Base-by-base conservation (phyloP, 2,888 invertebrate genomes). In the Dorcus hopei region DNA sequence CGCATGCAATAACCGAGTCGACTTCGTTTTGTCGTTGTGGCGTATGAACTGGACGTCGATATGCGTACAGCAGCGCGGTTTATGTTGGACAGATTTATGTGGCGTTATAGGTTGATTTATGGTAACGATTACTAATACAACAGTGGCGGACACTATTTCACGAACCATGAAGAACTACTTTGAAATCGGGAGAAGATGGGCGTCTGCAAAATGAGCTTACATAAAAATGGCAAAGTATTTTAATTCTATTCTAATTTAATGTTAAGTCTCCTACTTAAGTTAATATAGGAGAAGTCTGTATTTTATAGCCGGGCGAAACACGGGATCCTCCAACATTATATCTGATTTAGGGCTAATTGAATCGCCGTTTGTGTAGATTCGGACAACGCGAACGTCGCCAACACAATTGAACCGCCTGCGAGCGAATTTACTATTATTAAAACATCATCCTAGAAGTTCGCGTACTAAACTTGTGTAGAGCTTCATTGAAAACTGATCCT, bases 391-490 rank as follows among this genome's bases (percentile, higher is more conserved):
- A 49, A 56, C 55, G 62, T 59, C 57, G 56, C 48, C 57, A 53
- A 61, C 57, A 65, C 65, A 66, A 67, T 67, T 64, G 65, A 61
- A 55, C 59, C 61, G 56, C 62, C 64, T 65, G 59, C 57, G 60
- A 59, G 67, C 67, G 64, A 67, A 64, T 70, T 65, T 65, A 66
- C 66, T 63, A 68, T 70, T 69, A 70, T 70, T 69, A 70, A 69
- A 69, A 68, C 68, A 68, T 67, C 64, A 63, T 64, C 50, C 54
- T 49, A 47, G 49, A 58, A 58, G 45, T 53, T 49, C 54, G 59
- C 60, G 57, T 39, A 60, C 60, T 62, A 59, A 62, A 65, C 60
- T 65, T 63, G 59, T 63, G 58, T 59, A 58, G 61, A 65, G 65
- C 65, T 67, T 68, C 65, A 65, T 65, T 63, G 65, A 65, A 67